Conservation (phyloP, 2,113 vertebrate genomes). For the Willisornis vidua region DNA sequence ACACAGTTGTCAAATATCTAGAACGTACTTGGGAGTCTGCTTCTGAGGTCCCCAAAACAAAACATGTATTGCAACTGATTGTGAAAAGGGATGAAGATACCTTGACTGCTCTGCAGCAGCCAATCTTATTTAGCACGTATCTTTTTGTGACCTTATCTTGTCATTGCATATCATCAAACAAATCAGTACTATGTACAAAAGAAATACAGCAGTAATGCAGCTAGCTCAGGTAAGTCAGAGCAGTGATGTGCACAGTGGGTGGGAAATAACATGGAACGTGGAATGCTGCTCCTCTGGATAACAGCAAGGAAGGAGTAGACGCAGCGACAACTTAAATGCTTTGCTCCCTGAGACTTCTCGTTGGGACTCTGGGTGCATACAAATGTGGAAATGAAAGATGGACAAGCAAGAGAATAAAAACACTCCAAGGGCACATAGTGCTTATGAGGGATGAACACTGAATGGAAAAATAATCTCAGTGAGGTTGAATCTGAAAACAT, state of each 20-base stretch:
- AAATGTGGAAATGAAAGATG: slow-evolving; percentile 8
- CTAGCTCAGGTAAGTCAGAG: neutral
- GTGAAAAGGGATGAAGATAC: neutral
- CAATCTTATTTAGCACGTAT: neutral
- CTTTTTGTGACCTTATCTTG: neutral
- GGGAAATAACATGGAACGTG: neutral
- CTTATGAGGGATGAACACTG: neutral
- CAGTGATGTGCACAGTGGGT: neutral
- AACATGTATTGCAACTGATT: neutral
- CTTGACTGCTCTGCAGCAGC: neutral
- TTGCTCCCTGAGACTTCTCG: neutral
- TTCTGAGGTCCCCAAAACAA: neutral
- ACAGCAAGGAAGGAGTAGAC: neutral
- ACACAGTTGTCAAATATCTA: neutral
- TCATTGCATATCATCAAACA: neutral
- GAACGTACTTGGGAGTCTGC: neutral
- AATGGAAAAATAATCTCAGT: neutral
- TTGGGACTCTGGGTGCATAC: neutral
- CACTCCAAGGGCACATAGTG: neutral
- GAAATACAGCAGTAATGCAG: neutral
- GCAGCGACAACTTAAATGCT: neutral
- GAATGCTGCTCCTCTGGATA: neutral
- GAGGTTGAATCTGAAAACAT: neutral
- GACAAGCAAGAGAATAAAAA: neutral
- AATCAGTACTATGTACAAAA: neutral